Conservation (phyloP, 2,888 invertebrate species). For the Cenopis cana region DNA sequence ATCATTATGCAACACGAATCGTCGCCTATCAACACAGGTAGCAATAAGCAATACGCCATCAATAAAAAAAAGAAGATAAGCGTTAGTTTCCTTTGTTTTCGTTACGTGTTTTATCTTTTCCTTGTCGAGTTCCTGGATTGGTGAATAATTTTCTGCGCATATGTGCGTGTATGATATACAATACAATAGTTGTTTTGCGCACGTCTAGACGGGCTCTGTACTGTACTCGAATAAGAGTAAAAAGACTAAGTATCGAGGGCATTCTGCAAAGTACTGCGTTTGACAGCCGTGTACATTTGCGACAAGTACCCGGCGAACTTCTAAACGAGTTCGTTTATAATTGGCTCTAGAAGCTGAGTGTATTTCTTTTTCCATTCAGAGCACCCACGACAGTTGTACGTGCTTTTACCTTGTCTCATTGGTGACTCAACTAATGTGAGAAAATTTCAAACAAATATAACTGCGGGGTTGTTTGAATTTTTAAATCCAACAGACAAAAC, state of each 20-base stretch:
- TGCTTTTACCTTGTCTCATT: not conserved
- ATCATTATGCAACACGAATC: conserved; percentile 37
- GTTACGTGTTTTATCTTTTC: conserved; percentile 45
- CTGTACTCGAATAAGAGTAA: not conserved
- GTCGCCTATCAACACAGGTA: conserved; percentile 30
- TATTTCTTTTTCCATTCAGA: not conserved
- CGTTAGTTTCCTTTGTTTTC: conserved; percentile 40
- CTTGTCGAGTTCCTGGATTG: conserved; percentile 40
- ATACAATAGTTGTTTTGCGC: conserved; percentile 7
- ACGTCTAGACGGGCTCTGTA: not conserved
- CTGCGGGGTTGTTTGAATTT: conserved; percentile 25
- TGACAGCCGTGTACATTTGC: not conserved
- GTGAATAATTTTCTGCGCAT: conserved; percentile 41
- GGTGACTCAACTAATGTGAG: not conserved
- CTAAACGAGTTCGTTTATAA: not conserved
- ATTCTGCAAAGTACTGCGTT: conserved; percentile 2
- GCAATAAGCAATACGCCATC: conserved; percentile 40
- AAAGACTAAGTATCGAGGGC: not conserved
- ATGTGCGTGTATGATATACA: conserved; percentile 4
- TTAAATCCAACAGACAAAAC: conserved; percentile 25
- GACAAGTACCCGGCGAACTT: not conserved
- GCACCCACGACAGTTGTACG: not conserved
- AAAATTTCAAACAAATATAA: conserved; percentile 18
- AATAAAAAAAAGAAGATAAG: conserved; percentile 40
- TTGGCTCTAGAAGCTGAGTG: not conserved